Evolutionary conservation across 2,113 vertebrate genomes (phyloP).

Genomic region (Tupaia tana): DNA sequence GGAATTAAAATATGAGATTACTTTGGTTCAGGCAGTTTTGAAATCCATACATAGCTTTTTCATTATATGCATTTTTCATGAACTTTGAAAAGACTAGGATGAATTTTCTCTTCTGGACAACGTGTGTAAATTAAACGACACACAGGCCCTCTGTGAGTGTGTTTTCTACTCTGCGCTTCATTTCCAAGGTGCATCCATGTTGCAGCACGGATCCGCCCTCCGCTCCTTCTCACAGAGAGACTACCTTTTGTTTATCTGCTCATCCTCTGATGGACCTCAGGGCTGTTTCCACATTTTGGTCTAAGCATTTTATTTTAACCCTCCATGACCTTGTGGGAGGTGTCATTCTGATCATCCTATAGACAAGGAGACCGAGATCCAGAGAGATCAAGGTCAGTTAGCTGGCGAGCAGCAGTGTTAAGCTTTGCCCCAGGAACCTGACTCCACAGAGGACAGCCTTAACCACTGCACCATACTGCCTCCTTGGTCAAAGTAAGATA

Average conservation of each 20-base stretch:
- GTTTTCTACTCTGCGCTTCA: background rate
- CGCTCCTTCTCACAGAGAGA: background rate
- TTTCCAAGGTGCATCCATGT: background rate
- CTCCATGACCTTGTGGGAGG: background rate
- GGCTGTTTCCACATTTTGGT: background rate
- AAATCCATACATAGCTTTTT: no score
- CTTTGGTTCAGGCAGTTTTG: no score
- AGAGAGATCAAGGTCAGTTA: background rate
- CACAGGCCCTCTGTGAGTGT: background rate
- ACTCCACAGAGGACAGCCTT: background rate
- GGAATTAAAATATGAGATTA: no score
- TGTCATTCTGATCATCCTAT: background rate
- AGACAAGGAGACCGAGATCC: background rate
- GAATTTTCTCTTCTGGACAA: background rate
- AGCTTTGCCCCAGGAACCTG: background rate
- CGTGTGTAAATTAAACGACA: background rate
- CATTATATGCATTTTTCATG: no score
- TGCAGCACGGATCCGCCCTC: background rate
- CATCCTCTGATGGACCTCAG: background rate
- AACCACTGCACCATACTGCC: background rate
- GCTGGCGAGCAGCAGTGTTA: background rate
- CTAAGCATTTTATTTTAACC: background rate
- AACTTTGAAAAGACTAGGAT: no score
- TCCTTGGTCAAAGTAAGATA: background rate
- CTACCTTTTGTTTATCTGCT: background rate